These are phyloP conservation scores for Drosophila sproati DNA, from an alignment of 1,140 invertebrate species.

Conservation along the genomic window DNA sequence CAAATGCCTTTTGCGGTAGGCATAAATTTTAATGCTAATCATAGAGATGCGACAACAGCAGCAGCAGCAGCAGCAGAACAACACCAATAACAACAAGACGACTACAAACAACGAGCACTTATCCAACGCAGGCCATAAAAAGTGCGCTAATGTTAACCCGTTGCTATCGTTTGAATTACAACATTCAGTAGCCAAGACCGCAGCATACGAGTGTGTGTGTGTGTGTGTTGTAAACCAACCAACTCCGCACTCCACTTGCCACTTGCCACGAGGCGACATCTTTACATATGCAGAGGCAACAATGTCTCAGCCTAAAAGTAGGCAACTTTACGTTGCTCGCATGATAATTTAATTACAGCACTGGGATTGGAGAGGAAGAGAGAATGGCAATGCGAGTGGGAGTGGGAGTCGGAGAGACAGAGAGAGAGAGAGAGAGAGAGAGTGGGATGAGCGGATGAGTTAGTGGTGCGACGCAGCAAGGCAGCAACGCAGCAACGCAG, in stretches of 20 bases:
- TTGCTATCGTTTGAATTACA: slow-evolving; percentile 76
- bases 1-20: slow-evolving; percentile 65
- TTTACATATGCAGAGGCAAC: slow-evolving; percentile 36
- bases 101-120: slow-evolving; percentile 49
- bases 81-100: slow-evolving; percentile 31
- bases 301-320: slow-evolving; percentile 52
- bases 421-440: not conserved
- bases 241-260: too few species aligned
- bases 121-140: slow-evolving; percentile 71
- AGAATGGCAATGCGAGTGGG: not conserved
- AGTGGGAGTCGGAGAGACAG: slow-evolving; percentile 4
- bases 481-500: slow-evolving; percentile 43
- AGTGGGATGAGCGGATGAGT: not conserved
- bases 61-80: slow-evolving; percentile 31
- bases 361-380: slow-evolving; percentile 37
- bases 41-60: slow-evolving; percentile 60
- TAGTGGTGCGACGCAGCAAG: not conserved
- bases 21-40: slow-evolving; percentile 76
- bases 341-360: slow-evolving; percentile 80
- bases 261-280: not conserved
- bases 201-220: slow-evolving; percentile 17
- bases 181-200: slow-evolving; percentile 35
- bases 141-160: slow-evolving; percentile 81
- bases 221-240: not conserved
- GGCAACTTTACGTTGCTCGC: slow-evolving; percentile 49